Evolutionary conservation across 2,888 invertebrate genomes (phyloP).

Genomic region (Seira ritae): DNA sequence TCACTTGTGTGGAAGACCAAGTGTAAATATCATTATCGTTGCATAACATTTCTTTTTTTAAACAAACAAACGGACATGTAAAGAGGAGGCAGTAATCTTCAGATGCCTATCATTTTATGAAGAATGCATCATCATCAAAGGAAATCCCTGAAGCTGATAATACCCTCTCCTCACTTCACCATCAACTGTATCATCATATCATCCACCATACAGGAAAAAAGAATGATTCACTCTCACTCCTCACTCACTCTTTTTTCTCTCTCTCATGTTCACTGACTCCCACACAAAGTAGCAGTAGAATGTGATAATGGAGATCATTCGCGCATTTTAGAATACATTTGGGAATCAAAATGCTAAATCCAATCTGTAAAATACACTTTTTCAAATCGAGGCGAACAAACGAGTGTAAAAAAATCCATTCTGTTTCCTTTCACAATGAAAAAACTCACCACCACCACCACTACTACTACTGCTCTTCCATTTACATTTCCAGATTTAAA

Average conservation of each 20-base stretch:
- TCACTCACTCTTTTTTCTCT: background rate
- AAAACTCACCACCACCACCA: too few relatives aligned
- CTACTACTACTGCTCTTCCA: background rate
- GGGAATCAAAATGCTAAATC: conserved; percentile 29
- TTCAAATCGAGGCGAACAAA: background rate
- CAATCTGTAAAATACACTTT: conserved; percentile 19
- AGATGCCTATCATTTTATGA: background rate
- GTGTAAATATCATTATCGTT: conserved; percentile 1
- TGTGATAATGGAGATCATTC: conserved; percentile 9
- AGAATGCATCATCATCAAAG: conserved; percentile 29
- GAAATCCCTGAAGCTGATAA: conserved; percentile 26
- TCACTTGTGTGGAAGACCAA: background rate
- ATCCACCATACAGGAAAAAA: background rate
- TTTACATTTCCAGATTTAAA: conserved; percentile 12
- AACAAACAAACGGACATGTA: background rate
- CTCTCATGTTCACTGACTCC: background rate
- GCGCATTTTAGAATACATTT: background rate
- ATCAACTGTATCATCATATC: background rate
- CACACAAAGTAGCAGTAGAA: background rate
- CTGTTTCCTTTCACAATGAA: background rate
- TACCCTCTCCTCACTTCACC: background rate
- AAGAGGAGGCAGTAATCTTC: background rate
- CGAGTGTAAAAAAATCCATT: background rate
- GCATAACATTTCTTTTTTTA: background rate
- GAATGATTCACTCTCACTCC: background rate